Evolutionary conservation across 2,113 vertebrate species (phyloP).

Genomic region (Xerus inauris): DNA sequence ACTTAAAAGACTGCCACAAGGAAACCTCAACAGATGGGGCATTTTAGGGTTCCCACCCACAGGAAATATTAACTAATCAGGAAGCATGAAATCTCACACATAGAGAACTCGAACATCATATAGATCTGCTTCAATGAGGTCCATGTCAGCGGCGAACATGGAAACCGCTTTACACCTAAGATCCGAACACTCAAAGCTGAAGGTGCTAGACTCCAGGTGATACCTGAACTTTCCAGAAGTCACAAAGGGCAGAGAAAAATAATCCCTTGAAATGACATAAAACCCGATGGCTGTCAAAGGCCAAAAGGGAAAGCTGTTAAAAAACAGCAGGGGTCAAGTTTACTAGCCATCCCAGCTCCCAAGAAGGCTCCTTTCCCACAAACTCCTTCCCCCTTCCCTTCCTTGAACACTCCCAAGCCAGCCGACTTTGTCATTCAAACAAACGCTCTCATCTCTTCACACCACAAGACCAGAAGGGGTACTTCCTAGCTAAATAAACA

Average conservation of each 20-base stretch:
- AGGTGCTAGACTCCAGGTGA: background rate
- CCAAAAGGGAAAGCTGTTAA: slow-evolving; percentile 47
- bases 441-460: slow-evolving; percentile 49
- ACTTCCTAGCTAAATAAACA: background rate
- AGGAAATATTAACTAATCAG: background rate
- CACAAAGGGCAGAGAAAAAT: background rate
- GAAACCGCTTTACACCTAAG: background rate
- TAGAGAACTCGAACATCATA: slow-evolving; percentile 7
- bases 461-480: background rate
- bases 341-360: slow-evolving; percentile 42
- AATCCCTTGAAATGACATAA: slow-evolving; percentile 16
- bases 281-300: background rate
- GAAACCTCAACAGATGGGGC: background rate
- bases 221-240: background rate
- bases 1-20: background rate
- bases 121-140: background rate
- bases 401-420: background rate
- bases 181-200: background rate
- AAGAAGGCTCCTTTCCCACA: slow-evolving; percentile 32
- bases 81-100: background rate
- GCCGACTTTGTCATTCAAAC: background rate
- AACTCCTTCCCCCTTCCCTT: background rate
- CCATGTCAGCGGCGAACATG: background rate
- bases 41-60: background rate
- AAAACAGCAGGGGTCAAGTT: slow-evolving; percentile 65